Evolutionary conservation across 2,113 vertebrate genomes (phyloP).

Genomic region (Cervus canadensis): DNA sequence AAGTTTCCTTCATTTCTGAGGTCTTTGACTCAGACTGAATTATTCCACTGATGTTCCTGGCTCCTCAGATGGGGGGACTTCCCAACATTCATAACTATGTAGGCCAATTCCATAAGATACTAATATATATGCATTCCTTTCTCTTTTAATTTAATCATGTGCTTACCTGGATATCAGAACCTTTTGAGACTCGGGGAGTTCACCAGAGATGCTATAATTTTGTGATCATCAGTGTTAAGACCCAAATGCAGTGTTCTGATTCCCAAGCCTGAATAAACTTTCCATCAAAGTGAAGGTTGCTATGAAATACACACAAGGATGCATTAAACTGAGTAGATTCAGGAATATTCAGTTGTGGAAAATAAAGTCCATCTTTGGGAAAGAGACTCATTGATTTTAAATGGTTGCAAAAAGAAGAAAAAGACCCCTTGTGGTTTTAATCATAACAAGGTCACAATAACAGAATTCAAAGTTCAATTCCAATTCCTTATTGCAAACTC

Average conservation of each 20-base stretch:
- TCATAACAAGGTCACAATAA: not conserved
- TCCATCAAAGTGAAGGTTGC: not conserved
- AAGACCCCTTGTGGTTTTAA: not conserved
- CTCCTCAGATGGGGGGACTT: not conserved
- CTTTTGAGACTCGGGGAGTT: not conserved
- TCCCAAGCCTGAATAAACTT: not conserved
- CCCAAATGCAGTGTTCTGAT: not conserved
- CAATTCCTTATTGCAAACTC: not conserved
- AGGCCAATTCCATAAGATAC: not conserved
- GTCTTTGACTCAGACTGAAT: not conserved
- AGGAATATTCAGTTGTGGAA: not conserved
- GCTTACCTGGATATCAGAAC: not conserved
- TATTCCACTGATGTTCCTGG: not conserved
- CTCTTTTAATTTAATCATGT: not conserved
- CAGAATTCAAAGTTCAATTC: not conserved
- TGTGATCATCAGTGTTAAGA: not conserved
- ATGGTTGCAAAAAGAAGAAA: not conserved
- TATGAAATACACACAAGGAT: not conserved
- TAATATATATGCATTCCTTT: not conserved
- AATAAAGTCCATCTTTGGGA: not conserved
- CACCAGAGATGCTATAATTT: not conserved
- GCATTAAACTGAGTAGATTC: not conserved
- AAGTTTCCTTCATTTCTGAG: not conserved
- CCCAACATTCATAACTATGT: not conserved
- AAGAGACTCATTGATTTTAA: not conserved